phyloP scores from a whole-genome alignment of 35 echinoderm and acorn worm genomes.

The Eucidaris tribuloides region DNA sequence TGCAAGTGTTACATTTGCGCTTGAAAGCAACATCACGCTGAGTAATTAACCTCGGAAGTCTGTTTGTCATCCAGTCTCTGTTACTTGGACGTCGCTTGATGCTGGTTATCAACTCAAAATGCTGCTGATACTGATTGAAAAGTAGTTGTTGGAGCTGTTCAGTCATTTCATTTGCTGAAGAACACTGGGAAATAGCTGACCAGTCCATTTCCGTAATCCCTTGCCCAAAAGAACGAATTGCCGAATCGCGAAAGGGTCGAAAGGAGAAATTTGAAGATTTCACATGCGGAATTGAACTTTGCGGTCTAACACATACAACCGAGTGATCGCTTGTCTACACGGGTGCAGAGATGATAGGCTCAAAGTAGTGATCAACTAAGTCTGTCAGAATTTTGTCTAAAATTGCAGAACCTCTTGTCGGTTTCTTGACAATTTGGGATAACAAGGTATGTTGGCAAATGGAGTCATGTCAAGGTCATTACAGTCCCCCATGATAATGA shows the following conservation, averaged over 20 bases:
- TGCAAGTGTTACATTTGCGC: neutral
- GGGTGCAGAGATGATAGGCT: neutral
- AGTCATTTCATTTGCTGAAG: neutral
- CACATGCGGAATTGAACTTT: neutral
- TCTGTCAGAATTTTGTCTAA: neutral
- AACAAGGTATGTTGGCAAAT: neutral
- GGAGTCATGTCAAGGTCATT: too few relatives aligned
- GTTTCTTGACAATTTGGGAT: neutral
- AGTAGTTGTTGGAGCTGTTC: neutral
- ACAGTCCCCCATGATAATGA: too few relatives aligned
- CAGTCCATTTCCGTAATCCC: neutral
- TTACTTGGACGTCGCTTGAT: neutral
- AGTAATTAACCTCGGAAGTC: neutral
- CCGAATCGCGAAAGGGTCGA: neutral
- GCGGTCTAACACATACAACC: neutral
- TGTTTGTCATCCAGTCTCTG: neutral
- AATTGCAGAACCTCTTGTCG: neutral
- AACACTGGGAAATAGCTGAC: neutral
- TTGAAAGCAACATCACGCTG: neutral
- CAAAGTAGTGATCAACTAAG: neutral
- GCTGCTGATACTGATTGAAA: neutral
- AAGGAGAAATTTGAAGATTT: neutral
- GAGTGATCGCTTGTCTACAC: neutral
- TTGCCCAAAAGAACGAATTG: neutral
- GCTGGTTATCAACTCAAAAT: neutral